Percentiles rank a stretch among this genome's conserved stretches.
Conservation (phyloP, 2,888 invertebrate genomes). For the Drosophila mimica region DNA sequence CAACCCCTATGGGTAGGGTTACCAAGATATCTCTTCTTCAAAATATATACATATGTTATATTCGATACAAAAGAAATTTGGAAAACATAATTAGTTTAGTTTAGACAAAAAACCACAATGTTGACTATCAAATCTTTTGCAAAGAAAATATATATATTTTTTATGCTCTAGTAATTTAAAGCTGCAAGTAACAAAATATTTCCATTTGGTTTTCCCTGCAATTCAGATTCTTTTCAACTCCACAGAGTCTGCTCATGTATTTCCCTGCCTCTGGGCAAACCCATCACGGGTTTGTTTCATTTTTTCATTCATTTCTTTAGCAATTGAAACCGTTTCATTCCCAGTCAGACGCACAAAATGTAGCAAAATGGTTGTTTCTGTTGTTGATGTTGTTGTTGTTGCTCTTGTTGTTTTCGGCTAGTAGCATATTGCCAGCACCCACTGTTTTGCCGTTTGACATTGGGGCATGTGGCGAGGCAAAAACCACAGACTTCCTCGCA, state of each 20-base stretch:
- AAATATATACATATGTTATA: no score
- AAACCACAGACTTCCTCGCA: constrained; percentile 49
- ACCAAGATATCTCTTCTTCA: not conserved
- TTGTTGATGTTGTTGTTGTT: constrained; percentile 42
- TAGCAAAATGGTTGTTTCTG: constrained; percentile 42
- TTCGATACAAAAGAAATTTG: not conserved
- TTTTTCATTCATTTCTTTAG: constrained; percentile 46
- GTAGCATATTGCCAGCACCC: constrained; percentile 20
- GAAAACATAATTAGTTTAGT: not conserved
- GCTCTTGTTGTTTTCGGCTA: constrained; percentile 38
- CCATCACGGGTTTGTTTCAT: constrained; percentile 13
- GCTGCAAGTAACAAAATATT: constrained; percentile 27
- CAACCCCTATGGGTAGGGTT: not conserved
- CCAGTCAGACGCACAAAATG: constrained; percentile 54
- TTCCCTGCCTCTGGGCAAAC: constrained; percentile 30
- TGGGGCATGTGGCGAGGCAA: constrained; percentile 38
- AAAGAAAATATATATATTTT: not conserved
- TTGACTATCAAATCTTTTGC: not conserved
- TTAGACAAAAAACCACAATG: not conserved
- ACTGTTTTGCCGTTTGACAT: constrained; percentile 37
- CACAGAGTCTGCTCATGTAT: constrained; percentile 7
- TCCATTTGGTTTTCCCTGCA: constrained; percentile 5
- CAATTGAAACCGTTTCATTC: constrained; percentile 66
- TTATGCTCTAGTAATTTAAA: not conserved
- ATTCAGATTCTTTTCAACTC: constrained; percentile 2